Evolutionary conservation across 2,888 invertebrate genomes (phyloP).

Genomic region (Epinotia bilunana): DNA sequence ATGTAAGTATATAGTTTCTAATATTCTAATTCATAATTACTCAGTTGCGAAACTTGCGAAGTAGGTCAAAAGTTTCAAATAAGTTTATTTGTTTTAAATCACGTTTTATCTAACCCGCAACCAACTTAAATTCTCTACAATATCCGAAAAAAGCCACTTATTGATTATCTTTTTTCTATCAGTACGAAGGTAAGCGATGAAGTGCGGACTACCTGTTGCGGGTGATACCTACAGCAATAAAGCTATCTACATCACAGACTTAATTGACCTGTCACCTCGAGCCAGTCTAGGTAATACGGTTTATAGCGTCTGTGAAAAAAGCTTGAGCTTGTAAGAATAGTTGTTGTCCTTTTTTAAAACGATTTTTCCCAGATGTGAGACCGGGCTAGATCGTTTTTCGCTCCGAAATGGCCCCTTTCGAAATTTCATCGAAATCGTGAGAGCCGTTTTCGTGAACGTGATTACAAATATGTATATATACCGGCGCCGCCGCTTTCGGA

Average conservation of each 20-base stretch:
- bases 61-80: not conserved
- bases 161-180: not conserved
- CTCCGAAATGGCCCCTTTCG: too few relatives aligned
- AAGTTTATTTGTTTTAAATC: not conserved
- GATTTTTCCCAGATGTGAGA: too few relatives aligned
- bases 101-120: not conserved
- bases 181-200: not conserved
- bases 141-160: not conserved
- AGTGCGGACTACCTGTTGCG: slow-evolving; percentile 22
- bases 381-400: too few relatives aligned
- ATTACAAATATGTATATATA: too few relatives aligned
- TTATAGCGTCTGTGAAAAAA: not conserved
- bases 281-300: slow-evolving; percentile 12
- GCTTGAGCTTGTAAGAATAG: slow-evolving; percentile 3
- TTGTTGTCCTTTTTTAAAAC: too few relatives aligned
- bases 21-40: not conserved
- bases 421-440: too few relatives aligned
- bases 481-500: too few relatives aligned
- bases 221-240: not conserved
- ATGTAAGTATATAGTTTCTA: too few relatives aligned
- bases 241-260: not conserved
- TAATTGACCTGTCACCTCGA: slow-evolving; percentile 21
- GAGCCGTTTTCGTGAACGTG: too few relatives aligned
- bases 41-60: not conserved
- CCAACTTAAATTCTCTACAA: not conserved